Percentiles rank a stretch among this genome's conserved stretches.
Evolutionary conservation across 2,113 vertebrate species (phyloP).

Genomic region (Thunnus maccoyii): DNA sequence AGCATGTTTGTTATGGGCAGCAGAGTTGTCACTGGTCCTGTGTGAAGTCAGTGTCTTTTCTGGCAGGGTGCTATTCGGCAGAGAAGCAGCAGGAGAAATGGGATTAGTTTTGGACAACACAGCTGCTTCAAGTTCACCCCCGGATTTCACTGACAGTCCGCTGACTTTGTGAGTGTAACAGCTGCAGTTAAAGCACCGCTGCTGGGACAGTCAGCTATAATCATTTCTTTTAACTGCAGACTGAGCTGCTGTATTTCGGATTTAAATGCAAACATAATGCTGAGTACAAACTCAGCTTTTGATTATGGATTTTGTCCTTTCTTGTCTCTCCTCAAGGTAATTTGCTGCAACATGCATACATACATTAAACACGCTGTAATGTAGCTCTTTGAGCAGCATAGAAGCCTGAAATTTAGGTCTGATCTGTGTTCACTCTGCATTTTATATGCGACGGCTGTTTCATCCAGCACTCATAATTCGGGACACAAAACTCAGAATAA

Average conservation of each 20-base stretch:
- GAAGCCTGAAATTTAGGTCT: slow-evolving; percentile 38
- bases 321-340: slow-evolving; percentile 31
- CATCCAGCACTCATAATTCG: slow-evolving; percentile 28
- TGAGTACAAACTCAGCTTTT: slow-evolving; percentile 21
- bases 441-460: slow-evolving; percentile 15
- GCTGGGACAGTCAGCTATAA: slow-evolving; percentile 24
- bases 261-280: slow-evolving; percentile 37
- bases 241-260: slow-evolving; percentile 23
- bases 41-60: slow-evolving; percentile 1
- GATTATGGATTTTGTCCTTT: slow-evolving; percentile 44
- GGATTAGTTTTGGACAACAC: slow-evolving; percentile 57
- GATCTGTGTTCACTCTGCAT: slow-evolving; percentile 38
- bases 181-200: slow-evolving; percentile 33
- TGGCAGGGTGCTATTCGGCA: not conserved
- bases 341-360: slow-evolving; percentile 46
- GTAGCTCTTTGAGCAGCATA: slow-evolving; percentile 36
- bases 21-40: slow-evolving; percentile 3
- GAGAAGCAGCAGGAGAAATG: slow-evolving; percentile 27
- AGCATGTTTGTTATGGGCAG: not conserved
- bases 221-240: slow-evolving; percentile 26
- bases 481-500: slow-evolving; percentile 57
- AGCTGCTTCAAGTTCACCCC: slow-evolving; percentile 42
- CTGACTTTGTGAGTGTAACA: slow-evolving; percentile 45
- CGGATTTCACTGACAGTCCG: slow-evolving; percentile 31
- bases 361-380: not conserved